Percentiles rank a stretch among this genome's conserved stretches.
phyloP scores from a whole-genome alignment of 2,888 invertebrate species.

The Tachina lurida region DNA sequence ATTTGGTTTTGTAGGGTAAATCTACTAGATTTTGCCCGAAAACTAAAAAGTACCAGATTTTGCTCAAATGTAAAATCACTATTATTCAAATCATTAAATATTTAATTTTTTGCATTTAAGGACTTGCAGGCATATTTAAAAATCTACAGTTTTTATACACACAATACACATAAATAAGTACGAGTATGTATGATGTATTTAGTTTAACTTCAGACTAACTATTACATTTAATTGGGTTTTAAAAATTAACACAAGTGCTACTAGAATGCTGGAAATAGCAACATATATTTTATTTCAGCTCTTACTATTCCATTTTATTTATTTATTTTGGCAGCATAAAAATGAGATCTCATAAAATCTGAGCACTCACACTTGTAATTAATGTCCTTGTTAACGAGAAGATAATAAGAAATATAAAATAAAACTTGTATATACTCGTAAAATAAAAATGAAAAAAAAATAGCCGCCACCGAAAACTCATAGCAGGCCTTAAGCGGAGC shows the following conservation, averaged over 20 bases:
- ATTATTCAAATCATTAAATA: too few relatives aligned
- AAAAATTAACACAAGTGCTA: constrained; percentile 57
- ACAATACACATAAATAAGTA: background rate
- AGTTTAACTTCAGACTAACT: constrained; percentile 26
- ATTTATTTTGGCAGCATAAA: constrained; percentile 16
- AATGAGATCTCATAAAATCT: constrained; percentile 59
- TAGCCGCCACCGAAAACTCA: constrained; percentile 27
- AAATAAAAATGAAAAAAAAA: constrained; percentile 35
- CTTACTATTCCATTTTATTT: background rate
- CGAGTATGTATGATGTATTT: background rate
- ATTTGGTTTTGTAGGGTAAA: too few relatives aligned
- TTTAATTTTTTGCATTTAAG: too few relatives aligned
- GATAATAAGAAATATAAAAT: constrained; percentile 40
- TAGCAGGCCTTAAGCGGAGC: constrained; percentile 34
- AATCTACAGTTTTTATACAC: too few relatives aligned
- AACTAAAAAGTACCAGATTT: too few relatives aligned
- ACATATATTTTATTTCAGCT: background rate
- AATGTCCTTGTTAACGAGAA: constrained; percentile 62
- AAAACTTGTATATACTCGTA: background rate
- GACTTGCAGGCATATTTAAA: too few relatives aligned
- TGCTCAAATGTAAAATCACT: too few relatives aligned
- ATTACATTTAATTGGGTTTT: constrained; percentile 51
- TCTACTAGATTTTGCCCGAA: too few relatives aligned
- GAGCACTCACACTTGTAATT: constrained; percentile 50
- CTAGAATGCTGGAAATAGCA: background rate